A percentile compares a stretch with the other conserved stretches of the same genome.
Evolutionary conservation across 1,140 invertebrate genomes (phyloP).

Genomic region (Centruroides vittatus): DNA sequence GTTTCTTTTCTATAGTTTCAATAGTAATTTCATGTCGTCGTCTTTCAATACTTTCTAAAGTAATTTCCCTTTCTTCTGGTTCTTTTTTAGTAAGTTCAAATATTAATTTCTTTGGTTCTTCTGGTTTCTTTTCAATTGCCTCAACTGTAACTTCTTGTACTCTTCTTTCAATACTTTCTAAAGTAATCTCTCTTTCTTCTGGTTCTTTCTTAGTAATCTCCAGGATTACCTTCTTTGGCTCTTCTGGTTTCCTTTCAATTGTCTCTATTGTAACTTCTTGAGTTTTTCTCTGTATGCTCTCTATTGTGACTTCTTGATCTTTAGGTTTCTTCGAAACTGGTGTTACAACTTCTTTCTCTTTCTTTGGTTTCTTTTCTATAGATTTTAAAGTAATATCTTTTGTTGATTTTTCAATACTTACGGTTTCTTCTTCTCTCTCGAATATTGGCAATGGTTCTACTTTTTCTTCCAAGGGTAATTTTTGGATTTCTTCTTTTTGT

Average conservation of each 20-base stretch:
- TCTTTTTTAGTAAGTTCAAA: neutral
- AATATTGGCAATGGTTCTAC: neutral
- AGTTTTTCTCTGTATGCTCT: neutral
- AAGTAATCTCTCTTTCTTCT: slow-evolving; percentile 3
- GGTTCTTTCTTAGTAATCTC: slow-evolving; percentile 1
- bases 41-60: neutral
- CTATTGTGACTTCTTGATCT: neutral
- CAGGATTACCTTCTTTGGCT: neutral
- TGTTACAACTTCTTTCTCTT: neutral
- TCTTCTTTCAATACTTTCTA: slow-evolving; percentile 3
- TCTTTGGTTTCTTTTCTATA: neutral
- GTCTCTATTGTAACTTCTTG: neutral
- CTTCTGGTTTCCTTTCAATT: slow-evolving; percentile 9
- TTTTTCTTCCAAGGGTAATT: neutral
- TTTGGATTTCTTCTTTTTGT: neutral
- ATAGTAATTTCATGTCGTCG: neutral
- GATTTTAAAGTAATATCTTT: neutral
- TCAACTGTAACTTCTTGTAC: neutral
- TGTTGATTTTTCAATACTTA: neutral
- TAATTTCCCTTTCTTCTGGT: neutral
- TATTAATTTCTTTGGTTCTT: neutral
- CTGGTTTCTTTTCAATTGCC: slow-evolving; percentile 4
- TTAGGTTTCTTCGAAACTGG: neutral
- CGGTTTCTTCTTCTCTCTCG: slow-evolving; percentile 1
- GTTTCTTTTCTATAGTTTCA: slow-evolving; percentile 1